Percentiles rank a stretch among this genome's conserved stretches.
phyloP scores from a whole-genome alignment of 2,888 invertebrate species.

The Drosophila paranaensis region DNA sequence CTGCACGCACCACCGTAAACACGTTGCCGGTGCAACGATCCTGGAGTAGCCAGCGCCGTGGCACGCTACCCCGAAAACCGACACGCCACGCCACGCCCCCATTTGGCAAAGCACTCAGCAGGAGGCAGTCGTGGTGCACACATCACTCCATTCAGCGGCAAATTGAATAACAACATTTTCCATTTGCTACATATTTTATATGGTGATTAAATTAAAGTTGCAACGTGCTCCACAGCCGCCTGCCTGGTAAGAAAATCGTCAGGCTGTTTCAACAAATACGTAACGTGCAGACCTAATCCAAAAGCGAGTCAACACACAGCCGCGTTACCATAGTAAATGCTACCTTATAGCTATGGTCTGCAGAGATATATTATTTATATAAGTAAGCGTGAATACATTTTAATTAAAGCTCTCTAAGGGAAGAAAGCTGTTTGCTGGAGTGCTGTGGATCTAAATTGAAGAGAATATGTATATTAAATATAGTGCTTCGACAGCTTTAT shows the following conservation, averaged over 20 bases:
- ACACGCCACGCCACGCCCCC: constrained; percentile 64
- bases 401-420: background rate
- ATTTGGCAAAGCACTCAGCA: constrained; percentile 1
- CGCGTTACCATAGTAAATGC: constrained; percentile 11
- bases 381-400: too few relatives aligned
- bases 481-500: too few relatives aligned
- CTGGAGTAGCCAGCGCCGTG: constrained; percentile 50
- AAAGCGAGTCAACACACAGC: constrained; percentile 27
- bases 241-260: constrained; percentile 25
- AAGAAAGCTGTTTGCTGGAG: background rate
- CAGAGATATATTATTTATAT: background rate
- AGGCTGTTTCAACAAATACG: constrained; percentile 22
- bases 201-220: constrained; percentile 75
- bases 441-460: background rate
- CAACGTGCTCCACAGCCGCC: constrained; percentile 41
- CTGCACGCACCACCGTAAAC: constrained; percentile 72
- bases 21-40: constrained; percentile 57
- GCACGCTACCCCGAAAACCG: constrained; percentile 58
- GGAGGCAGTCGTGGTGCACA: constrained; percentile 22
- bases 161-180: constrained; percentile 80
- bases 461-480: background rate
- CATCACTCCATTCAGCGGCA: constrained; percentile 75
- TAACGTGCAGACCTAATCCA: constrained; percentile 26
- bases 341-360: background rate
- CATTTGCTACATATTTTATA: constrained; percentile 77